Conservation (phyloP, 23 tunicate species). For the Trididemnum clinides region DNA sequence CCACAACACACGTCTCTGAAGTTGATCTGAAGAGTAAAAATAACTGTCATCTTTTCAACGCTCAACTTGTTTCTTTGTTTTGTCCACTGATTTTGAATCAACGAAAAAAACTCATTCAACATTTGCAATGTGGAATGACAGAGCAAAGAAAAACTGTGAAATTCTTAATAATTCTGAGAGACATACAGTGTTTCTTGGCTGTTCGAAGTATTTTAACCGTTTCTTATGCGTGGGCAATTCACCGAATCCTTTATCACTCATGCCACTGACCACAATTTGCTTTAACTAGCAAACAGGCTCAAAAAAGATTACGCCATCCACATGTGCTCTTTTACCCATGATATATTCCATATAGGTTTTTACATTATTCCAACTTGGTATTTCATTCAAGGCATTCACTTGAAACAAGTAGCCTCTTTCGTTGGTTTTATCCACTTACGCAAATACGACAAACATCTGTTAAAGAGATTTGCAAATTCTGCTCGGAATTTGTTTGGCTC, state of each 20-base stretch:
- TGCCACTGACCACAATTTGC: background rate
- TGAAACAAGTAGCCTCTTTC: background rate
- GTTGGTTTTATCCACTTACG: background rate
- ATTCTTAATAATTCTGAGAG: background rate
- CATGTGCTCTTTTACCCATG: constrained; percentile 15
- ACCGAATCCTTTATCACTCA: constrained; percentile 2
- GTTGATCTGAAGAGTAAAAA: background rate
- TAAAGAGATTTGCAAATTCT: constrained; percentile 15
- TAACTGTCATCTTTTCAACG: background rate
- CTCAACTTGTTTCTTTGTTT: background rate
- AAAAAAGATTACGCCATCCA: constrained; percentile 19
- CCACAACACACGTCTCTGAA: background rate
- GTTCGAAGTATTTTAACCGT: constrained; percentile 20
- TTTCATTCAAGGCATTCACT: constrained; percentile 20
- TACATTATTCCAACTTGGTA: constrained; percentile 19
- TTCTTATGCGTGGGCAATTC: constrained; percentile 21
- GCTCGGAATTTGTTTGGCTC: background rate
- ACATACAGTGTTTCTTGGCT: background rate
- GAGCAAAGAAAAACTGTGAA: background rate
- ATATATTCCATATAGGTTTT: constrained; percentile 7
- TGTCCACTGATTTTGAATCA: background rate
- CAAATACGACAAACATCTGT: constrained; percentile 15
- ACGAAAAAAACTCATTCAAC: background rate
- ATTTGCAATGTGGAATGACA: background rate
- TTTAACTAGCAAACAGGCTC: background rate